phyloP scores from a whole-genome alignment of 2,888 invertebrate genomes.

The Scotopteryx bipunctaria region DNA sequence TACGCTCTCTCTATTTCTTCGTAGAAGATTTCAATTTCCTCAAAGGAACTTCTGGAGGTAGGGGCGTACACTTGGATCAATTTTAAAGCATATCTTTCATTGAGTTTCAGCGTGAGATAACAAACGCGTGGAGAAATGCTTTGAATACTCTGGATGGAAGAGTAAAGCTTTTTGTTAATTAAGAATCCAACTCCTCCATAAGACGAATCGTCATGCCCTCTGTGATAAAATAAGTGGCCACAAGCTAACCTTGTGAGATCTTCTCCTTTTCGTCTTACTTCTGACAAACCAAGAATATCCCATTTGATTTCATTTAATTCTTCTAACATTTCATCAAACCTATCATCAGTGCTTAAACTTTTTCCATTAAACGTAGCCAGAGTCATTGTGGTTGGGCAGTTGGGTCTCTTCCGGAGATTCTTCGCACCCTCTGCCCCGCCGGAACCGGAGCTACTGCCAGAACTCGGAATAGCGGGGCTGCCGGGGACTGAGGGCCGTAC shows the following conservation, averaged over 20 bases:
- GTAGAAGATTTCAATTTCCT: not conserved
- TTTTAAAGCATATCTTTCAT: not conserved
- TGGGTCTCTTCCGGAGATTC: conserved; percentile 22
- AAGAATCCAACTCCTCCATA: conserved; percentile 14
- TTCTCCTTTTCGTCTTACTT: conserved; percentile 2
- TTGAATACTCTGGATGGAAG: not conserved
- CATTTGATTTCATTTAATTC: conserved; percentile 3
- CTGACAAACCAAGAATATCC: conserved; percentile 6
- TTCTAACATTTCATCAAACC: not conserved
- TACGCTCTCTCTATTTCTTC: conserved; percentile 3
- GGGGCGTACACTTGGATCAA: conserved; percentile 2
- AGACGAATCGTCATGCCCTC: not conserved
- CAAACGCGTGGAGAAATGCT: conserved; percentile 11
- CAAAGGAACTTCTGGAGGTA: not conserved
- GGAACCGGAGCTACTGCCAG: conserved; percentile 29
- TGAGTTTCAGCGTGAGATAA: not conserved
- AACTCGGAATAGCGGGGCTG: conserved; percentile 27
- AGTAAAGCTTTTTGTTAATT: not conserved
- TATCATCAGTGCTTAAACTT: conserved; percentile 2
- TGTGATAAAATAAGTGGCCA: not conserved
- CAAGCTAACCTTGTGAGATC: not conserved
- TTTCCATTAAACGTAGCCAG: conserved; percentile 7
- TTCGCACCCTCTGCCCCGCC: conserved; percentile 31
- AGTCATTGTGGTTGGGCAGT: conserved; percentile 13
- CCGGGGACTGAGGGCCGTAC: conserved; percentile 31